Percentiles rank a stretch among this genome's conserved stretches.
Evolutionary conservation across 2,113 vertebrate genomes (phyloP).

Genomic region (Oophaga pumilio): DNA sequence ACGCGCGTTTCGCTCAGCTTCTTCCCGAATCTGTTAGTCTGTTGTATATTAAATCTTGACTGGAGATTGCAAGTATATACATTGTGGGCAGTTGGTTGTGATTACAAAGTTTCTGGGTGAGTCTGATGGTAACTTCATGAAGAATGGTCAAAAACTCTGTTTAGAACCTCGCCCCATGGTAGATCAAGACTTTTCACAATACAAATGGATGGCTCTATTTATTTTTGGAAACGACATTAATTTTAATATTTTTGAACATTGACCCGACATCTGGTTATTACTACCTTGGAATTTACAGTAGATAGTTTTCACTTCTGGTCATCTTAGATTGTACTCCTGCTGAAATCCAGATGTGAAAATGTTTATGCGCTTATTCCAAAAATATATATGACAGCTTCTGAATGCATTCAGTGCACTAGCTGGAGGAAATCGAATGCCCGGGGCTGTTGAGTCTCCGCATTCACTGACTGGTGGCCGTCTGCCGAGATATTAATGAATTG

Average conservation of each 20-base stretch:
- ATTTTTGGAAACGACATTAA: background rate
- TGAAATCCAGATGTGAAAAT: constrained; percentile 24
- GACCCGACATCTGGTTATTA: background rate
- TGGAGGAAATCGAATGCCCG: background rate
- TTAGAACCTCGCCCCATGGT: no score
- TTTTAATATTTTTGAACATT: background rate
- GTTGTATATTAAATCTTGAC: no score
- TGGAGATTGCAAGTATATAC: no score
- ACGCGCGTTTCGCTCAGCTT: no score
- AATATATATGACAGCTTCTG: constrained; percentile 4
- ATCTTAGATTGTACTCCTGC: background rate
- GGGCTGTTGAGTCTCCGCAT: background rate
- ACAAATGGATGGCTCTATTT: background rate
- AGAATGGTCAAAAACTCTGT: no score
- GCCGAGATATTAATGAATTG: background rate
- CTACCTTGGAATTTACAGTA: background rate
- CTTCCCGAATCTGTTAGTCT: no score
- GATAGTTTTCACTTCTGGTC: background rate
- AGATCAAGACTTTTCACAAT: no score
- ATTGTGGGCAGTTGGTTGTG: no score
- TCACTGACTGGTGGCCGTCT: background rate
- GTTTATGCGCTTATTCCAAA: background rate
- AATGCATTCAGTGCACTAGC: background rate
- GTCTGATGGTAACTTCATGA: no score
- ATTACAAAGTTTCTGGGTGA: no score